phyloP scores from a whole-genome alignment of 1,140 invertebrate genomes.

The Pectinophora gossypiella region DNA sequence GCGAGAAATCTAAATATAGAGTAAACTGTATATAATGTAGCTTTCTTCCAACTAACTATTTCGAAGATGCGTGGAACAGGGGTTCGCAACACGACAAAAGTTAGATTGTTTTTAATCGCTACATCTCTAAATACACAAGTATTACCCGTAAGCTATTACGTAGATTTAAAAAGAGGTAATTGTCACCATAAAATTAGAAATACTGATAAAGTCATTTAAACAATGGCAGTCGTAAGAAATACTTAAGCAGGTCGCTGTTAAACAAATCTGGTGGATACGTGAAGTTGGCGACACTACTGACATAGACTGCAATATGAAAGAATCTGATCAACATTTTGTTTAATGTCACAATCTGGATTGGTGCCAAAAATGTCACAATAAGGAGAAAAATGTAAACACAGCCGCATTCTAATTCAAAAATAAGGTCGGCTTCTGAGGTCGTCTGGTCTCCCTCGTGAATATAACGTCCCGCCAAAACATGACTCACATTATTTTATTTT shows the following conservation, averaged over 20 bases:
- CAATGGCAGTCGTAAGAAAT: too few species aligned
- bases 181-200: too few species aligned
- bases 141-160: too few species aligned
- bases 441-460: slow-evolving; percentile 47
- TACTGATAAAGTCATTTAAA: too few species aligned
- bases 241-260: too few species aligned
- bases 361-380: slow-evolving; percentile 65
- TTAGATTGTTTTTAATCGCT: too few species aligned
- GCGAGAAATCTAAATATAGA: slow-evolving; percentile 32
- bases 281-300: neutral
- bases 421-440: slow-evolving; percentile 52
- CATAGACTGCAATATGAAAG: slow-evolving; percentile 20
- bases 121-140: too few species aligned
- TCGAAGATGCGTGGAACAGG: neutral
- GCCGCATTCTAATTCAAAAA: slow-evolving; percentile 68
- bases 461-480: slow-evolving; percentile 56
- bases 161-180: too few species aligned
- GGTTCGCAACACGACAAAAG: neutral
- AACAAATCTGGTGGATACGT: too few species aligned
- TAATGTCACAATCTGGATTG: slow-evolving; percentile 50
- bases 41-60: slow-evolving; percentile 22
- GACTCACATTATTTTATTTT: slow-evolving; percentile 28
- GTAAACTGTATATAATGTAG: slow-evolving; percentile 29
- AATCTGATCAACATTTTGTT: slow-evolving; percentile 23
- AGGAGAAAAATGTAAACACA: slow-evolving; percentile 68